A percentile compares a stretch with the other conserved stretches of the same genome.
phyloP scores from a whole-genome alignment of 1,140 invertebrate species.

The Achroia grisella region DNA sequence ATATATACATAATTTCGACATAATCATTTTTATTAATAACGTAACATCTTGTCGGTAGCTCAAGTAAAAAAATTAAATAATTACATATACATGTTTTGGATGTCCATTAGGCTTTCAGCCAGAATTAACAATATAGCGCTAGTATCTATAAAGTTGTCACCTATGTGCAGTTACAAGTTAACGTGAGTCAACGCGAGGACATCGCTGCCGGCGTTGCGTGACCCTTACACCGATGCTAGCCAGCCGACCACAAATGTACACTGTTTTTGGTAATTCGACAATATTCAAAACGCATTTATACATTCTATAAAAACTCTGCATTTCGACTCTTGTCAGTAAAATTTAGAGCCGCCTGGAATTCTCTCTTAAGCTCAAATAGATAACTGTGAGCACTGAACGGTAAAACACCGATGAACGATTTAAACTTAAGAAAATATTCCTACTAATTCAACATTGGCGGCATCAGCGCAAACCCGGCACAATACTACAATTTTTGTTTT shows the following conservation, averaged over 20 bases:
- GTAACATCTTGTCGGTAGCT: constrained; percentile 58
- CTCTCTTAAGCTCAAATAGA: no score
- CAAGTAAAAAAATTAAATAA: constrained; percentile 53
- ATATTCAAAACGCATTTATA: constrained; percentile 27
- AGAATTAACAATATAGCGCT: constrained; percentile 35
- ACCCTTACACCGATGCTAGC: no score
- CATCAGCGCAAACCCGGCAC: neutral
- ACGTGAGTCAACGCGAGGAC: constrained; percentile 12
- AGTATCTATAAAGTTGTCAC: constrained; percentile 17
- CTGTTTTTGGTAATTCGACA: constrained; percentile 55
- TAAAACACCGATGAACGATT: no score
- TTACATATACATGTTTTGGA: constrained; percentile 35
- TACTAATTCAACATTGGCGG: no score
- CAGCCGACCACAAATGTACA: constrained; percentile 19
- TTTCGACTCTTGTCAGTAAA: no score
- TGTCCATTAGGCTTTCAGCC: constrained; percentile 32
- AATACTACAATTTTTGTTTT: constrained; percentile 15
- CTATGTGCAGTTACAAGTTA: constrained; percentile 22
- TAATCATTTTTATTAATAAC: constrained; percentile 55
- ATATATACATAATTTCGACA: constrained; percentile 71
- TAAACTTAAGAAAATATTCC: no score
- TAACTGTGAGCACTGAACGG: no score
- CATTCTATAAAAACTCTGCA: no score
- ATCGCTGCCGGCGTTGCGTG: neutral
- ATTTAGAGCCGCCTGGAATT: no score